phyloP scores from a whole-genome alignment of 2,797 vertebrate species.

The Steatocranus sp. region DNA sequence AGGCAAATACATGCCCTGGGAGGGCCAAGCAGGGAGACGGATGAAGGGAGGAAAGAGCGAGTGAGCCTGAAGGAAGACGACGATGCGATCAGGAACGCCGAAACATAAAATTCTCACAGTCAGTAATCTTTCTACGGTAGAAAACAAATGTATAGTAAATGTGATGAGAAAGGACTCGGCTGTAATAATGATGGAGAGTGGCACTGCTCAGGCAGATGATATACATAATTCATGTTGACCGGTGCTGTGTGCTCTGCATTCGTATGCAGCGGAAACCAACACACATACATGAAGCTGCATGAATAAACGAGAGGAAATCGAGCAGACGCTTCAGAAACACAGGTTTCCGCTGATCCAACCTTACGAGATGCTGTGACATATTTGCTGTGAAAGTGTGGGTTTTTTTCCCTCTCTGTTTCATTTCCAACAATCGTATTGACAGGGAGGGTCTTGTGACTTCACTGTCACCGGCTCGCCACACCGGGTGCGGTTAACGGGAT shows the following conservation, averaged over 20 bases:
- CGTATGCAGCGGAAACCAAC: constrained; percentile 1
- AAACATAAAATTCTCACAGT: not conserved
- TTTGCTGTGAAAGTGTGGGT: not conserved
- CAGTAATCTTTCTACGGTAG: not conserved
- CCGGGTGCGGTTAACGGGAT: not conserved
- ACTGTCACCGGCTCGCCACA: not conserved
- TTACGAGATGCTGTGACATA: not conserved
- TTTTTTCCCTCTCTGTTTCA: not conserved
- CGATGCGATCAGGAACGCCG: not conserved
- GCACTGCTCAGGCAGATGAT: constrained; percentile 2
- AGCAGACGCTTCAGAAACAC: not conserved
- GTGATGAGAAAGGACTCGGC: not conserved
- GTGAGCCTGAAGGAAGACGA: not conserved
- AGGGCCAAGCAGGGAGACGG: not conserved
- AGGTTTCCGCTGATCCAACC: constrained; percentile 12
- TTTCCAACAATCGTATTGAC: not conserved
- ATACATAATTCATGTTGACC: constrained; percentile 55
- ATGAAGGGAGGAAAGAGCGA: not conserved
- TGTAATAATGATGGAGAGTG: not conserved
- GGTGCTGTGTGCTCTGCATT: constrained; percentile 21
- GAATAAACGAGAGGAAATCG: constrained; percentile 27
- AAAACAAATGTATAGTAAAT: not conserved
- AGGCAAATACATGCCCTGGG: constrained; percentile 5
- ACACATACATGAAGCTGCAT: constrained; percentile 22
- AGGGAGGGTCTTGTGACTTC: not conserved